These are phyloP conservation scores for Cyclina sinensis DNA, from an alignment of 1,140 invertebrate species.

Conservation along the genomic window DNA sequence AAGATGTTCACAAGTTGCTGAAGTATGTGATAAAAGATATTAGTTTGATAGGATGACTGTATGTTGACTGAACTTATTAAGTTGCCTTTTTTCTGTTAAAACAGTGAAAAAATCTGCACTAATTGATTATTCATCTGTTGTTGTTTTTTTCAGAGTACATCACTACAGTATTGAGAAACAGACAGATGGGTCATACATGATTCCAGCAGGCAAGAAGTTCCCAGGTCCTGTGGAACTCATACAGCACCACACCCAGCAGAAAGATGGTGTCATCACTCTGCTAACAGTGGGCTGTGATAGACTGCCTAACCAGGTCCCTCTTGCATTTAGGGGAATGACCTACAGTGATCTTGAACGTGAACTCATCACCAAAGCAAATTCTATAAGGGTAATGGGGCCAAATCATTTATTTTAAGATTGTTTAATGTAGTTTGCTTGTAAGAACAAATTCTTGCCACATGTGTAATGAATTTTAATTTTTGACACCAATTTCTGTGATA, in stretches of 20 bases:
- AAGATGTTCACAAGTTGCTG: too few relatives aligned
- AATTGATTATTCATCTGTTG: too few relatives aligned
- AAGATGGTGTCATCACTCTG: conserved; percentile 84
- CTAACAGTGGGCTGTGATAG: conserved; percentile 85
- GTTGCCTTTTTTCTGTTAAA: too few relatives aligned
- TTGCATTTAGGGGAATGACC: conserved; percentile 87
- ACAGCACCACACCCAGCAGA: conserved; percentile 79
- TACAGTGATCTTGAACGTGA: conserved; percentile 85
- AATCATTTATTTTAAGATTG: too few relatives aligned
- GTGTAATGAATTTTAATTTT: too few relatives aligned
- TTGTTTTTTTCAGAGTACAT: conserved; percentile 80
- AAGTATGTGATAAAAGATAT: too few relatives aligned
- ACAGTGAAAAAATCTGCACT: too few relatives aligned
- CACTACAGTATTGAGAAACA: conserved; percentile 86
- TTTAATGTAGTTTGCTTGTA: too few relatives aligned
- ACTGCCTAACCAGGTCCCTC: conserved; percentile 82
- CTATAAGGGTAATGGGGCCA: conserved; percentile 75
- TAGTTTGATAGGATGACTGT: too few relatives aligned
- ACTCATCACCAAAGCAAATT: conserved; percentile 83
- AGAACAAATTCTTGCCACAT: too few relatives aligned
- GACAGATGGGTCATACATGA: conserved; percentile 84
- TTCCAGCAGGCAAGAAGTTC: conserved; percentile 83
- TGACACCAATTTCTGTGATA: too few relatives aligned
- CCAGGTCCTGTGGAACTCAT: conserved; percentile 85
- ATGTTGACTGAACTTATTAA: too few relatives aligned